phyloP scores from a whole-genome alignment of 2,113 vertebrate species.

The Malaclemys terrapin region DNA sequence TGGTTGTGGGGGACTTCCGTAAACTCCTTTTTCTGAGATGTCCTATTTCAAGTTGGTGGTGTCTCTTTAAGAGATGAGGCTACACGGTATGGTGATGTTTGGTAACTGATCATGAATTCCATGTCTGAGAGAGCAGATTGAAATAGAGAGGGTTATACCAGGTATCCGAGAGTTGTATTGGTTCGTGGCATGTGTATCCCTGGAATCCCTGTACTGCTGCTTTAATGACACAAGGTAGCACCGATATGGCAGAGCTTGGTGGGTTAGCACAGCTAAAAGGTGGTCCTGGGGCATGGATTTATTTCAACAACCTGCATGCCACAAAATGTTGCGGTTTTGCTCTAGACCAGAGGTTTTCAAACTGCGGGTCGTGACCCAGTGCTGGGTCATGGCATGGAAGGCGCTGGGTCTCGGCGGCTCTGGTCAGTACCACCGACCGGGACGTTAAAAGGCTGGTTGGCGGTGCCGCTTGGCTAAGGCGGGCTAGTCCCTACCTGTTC shows the following conservation, averaged over 20 bases:
- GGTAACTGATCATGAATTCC: neutral
- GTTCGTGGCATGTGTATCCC: neutral
- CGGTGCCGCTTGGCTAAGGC: no score
- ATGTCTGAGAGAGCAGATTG: neutral
- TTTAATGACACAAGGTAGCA: neutral
- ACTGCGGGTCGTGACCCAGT: no score
- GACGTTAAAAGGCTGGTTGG: no score
- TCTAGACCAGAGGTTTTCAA: neutral
- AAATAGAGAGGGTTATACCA: neutral
- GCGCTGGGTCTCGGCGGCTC: no score
- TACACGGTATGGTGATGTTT: neutral
- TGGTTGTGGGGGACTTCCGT: rapidly evolving
- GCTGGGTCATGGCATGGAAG: no score
- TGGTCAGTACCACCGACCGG: no score
- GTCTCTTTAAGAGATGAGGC: neutral
- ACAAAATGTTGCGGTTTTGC: neutral
- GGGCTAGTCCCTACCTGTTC: no score
- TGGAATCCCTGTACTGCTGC: neutral
- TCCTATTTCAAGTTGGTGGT: neutral
- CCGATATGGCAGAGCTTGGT: neutral
- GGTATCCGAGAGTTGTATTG: rapidly evolving
- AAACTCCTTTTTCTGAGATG: neutral
- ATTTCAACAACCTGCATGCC: neutral
- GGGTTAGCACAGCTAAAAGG: neutral
- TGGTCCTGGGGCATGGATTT: neutral